These are phyloP conservation scores for Thripadectes ignobilis DNA, from an alignment of 2,797 vertebrate species.

Conservation along the genomic window DNA sequence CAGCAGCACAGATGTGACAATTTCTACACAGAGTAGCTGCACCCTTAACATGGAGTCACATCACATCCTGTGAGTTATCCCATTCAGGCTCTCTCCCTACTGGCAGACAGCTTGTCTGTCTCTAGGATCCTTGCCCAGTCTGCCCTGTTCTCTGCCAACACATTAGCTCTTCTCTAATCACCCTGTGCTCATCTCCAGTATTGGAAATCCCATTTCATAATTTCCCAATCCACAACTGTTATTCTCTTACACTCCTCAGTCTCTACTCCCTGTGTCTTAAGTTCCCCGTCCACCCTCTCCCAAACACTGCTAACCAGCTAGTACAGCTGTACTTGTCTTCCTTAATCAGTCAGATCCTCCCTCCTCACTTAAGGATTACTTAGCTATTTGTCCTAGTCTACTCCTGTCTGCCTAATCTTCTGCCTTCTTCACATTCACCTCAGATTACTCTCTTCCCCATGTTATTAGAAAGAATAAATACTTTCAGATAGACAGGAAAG, in stretches of 20 bases:
- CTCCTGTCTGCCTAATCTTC: neutral
- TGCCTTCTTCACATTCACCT: neutral
- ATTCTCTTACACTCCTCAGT: neutral
- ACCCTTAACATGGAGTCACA: neutral
- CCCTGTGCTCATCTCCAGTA: too few species aligned
- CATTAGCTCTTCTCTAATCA: neutral
- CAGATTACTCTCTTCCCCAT: neutral
- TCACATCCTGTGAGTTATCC: accelerated
- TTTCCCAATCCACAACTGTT: neutral
- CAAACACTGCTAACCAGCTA: neutral
- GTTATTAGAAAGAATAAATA: neutral
- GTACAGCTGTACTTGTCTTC: neutral
- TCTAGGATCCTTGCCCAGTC: neutral
- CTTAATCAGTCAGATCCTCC: neutral
- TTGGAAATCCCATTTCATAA: neutral
- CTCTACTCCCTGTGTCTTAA: neutral
- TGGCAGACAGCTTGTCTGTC: neutral
- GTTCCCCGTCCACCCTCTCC: neutral
- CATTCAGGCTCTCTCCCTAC: neutral
- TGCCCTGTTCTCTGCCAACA: neutral
- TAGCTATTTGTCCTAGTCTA: neutral
- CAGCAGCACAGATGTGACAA: neutral
- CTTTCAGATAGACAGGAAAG: neutral
- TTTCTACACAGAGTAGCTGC: neutral
- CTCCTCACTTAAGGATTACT: accelerated